Percentiles rank a stretch among this genome's conserved stretches.
Conservation (phyloP, 2,113 vertebrate species). For the Pipa parva region DNA sequence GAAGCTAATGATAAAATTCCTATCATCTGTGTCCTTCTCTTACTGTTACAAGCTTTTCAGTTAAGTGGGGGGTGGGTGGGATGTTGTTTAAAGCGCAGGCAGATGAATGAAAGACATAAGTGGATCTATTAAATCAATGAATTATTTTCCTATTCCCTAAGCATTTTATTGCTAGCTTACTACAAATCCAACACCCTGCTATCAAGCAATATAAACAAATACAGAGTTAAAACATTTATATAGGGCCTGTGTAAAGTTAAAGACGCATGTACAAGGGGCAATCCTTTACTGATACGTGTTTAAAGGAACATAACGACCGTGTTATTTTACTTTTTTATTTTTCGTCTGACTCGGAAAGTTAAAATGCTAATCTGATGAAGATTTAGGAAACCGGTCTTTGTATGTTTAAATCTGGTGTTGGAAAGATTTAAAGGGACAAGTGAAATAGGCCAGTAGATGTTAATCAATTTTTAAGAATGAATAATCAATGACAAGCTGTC, state of each 20-base stretch:
- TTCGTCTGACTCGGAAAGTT: too few relatives aligned
- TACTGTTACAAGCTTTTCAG: constrained; percentile 19
- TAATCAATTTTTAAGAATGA: constrained; percentile 64
- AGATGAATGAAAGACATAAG: constrained; percentile 12
- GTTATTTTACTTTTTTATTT: too few relatives aligned
- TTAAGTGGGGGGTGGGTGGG: not conserved
- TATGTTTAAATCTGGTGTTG: too few relatives aligned
- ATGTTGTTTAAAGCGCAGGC: not conserved
- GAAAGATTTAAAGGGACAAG: constrained; percentile 58
- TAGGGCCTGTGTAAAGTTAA: too few relatives aligned
- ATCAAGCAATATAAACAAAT: constrained; percentile 23
- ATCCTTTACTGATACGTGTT: too few relatives aligned
- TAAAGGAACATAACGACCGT: too few relatives aligned
- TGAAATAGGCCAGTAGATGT: constrained; percentile 57
- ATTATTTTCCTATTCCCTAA: constrained; percentile 21
- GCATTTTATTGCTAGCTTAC: constrained; percentile 21
- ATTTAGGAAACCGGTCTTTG: too few relatives aligned
- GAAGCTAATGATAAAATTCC: constrained; percentile 35
- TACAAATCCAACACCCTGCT: constrained; percentile 24
- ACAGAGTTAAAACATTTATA: constrained; percentile 1
- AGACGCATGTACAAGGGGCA: too few relatives aligned
- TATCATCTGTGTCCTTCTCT: constrained; percentile 31
- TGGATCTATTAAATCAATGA: constrained; percentile 13
- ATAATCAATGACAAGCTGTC: constrained; percentile 60
- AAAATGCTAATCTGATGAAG: too few relatives aligned